Percentiles rank a stretch among this genome's conserved stretches.
Conservation (phyloP, 2,888 invertebrate species). For the Drosophila aldrichi region DNA sequence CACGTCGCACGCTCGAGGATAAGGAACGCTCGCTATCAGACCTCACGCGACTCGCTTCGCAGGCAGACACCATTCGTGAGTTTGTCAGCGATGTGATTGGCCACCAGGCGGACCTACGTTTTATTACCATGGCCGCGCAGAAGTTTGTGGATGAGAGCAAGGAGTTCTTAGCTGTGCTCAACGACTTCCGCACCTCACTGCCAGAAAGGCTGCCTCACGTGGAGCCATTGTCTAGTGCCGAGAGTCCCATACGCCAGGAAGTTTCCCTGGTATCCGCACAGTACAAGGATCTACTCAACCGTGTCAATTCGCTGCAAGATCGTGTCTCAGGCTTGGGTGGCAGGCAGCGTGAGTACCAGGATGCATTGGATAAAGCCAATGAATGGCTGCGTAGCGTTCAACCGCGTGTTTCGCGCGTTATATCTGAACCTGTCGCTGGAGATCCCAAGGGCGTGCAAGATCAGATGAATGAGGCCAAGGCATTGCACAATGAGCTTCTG, state of each 20-base stretch:
- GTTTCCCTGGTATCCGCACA: constrained; percentile 92
- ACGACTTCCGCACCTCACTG: constrained; percentile 94
- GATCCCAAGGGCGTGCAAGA: constrained; percentile 95
- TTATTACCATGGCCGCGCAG: constrained; percentile 98
- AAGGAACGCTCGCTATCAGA: constrained; percentile 93
- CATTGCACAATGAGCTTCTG: constrained; percentile 94
- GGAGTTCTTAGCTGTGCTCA: constrained; percentile 93
- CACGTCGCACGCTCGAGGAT: constrained; percentile 92
- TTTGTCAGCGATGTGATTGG: constrained; percentile 97
- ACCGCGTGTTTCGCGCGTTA: constrained; percentile 90
- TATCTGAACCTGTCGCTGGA: constrained; percentile 93
- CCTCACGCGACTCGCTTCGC: constrained; percentile 89
- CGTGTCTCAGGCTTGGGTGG: constrained; percentile 92
- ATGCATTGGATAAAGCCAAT: constrained; percentile 92
- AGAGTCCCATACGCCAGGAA: constrained; percentile 91
- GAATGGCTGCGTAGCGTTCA: constrained; percentile 91
- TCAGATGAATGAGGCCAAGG: constrained; percentile 93
- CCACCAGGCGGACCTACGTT: constrained; percentile 97
- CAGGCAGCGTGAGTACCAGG: constrained; percentile 91
- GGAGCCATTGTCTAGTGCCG: constrained; percentile 89
- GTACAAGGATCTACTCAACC: constrained; percentile 92
- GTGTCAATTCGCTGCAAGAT: constrained; percentile 94
- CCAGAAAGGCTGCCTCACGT: constrained; percentile 94
- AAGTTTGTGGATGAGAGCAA: constrained; percentile 98
- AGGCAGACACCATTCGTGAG: constrained; percentile 93